Evolutionary conservation across 2,797 vertebrate species (phyloP).

Genomic region (Rhodeus uyekii): DNA sequence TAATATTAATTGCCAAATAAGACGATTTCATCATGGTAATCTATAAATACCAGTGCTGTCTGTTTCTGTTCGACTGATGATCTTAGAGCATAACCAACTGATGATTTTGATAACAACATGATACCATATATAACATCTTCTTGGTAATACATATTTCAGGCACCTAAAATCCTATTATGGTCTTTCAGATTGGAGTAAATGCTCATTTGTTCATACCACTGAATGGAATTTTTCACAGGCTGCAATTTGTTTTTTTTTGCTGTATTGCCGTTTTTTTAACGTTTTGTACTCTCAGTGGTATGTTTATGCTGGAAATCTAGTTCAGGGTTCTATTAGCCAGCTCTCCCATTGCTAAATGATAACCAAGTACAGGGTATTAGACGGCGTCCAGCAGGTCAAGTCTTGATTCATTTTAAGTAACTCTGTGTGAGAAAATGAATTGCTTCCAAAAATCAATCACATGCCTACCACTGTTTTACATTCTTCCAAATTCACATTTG

Average conservation of each 20-base stretch:
- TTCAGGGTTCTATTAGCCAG: constrained; percentile 34
- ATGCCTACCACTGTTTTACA: constrained; percentile 6
- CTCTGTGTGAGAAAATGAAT: constrained; percentile 17
- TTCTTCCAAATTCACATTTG: not conserved
- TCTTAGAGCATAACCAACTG: constrained; percentile 46
- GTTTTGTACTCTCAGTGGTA: constrained; percentile 13
- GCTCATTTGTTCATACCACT: not conserved
- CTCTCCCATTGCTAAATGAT: constrained; percentile 45
- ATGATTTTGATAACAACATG: constrained; percentile 57
- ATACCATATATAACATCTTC: not conserved
- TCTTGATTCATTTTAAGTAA: constrained; percentile 2
- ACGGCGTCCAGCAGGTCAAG: constrained; percentile 31
- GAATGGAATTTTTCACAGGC: not conserved
- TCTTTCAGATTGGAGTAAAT: constrained; percentile 2
- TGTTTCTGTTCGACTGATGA: constrained; percentile 56
- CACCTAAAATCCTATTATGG: not conserved
- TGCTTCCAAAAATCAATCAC: constrained; percentile 31
- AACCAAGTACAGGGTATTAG: constrained; percentile 14
- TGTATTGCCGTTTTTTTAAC: not conserved
- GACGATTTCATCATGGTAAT: constrained; percentile 12
- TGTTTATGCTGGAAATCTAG: constrained; percentile 38
- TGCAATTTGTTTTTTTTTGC: not conserved
- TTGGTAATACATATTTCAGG: constrained; percentile 1
- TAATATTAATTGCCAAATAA: constrained; percentile 44
- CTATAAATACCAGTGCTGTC: constrained; percentile 46